phyloP scores from a whole-genome alignment of 2,113 vertebrate genomes.

The Serinus canaria region DNA sequence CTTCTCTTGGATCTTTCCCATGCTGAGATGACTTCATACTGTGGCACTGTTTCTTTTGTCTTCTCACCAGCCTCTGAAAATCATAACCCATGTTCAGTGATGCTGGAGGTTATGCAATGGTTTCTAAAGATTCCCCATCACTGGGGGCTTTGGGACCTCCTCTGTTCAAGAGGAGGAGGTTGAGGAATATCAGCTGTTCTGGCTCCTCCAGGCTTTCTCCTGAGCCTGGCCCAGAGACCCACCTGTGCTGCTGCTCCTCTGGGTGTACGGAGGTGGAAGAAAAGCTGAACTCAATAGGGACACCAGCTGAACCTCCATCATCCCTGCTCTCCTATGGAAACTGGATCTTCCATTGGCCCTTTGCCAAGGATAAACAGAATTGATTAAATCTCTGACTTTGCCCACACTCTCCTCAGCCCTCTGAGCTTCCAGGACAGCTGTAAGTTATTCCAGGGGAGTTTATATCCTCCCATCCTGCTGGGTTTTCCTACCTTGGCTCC shows the following conservation, averaged over 20 bases:
- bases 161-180: not conserved
- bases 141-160: not conserved
- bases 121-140: not conserved
- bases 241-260: not conserved
- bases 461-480: not conserved
- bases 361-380: not conserved
- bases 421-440: constrained; percentile 33
- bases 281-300: not conserved
- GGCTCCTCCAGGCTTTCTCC: not conserved
- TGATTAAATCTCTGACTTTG: not conserved
- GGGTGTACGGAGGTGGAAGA: not conserved
- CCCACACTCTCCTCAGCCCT: not conserved
- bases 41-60: not conserved
- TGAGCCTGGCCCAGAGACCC: not conserved
- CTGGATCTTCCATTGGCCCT: not conserved
- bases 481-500: constrained; percentile 62
- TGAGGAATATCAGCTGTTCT: not conserved
- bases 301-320: not conserved
- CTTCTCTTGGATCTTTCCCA: not conserved
- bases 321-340: not conserved
- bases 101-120: not conserved
- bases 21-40: not conserved
- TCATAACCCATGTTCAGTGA: not conserved
- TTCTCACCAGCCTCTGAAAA: not conserved
- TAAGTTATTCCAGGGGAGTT: constrained; percentile 20